Percentiles rank a stretch among this genome's conserved stretches.
phyloP scores from a whole-genome alignment of 2,113 vertebrate species.

The Stegostoma tigrinum region DNA sequence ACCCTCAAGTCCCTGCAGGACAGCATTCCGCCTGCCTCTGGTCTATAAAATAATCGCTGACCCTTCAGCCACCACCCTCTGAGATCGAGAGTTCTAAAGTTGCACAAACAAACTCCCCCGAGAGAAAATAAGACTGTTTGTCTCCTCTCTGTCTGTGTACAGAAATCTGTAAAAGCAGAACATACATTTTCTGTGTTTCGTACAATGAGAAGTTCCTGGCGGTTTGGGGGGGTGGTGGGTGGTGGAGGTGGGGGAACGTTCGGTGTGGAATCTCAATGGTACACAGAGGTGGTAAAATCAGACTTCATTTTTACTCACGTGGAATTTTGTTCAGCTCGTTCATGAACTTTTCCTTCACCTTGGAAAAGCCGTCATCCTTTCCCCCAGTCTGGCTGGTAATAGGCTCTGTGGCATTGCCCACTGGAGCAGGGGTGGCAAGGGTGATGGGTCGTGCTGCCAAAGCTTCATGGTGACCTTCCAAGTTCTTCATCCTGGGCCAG shows the following conservation, averaged over 20 bases:
- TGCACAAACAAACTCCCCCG: too few relatives aligned
- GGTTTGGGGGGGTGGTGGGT: too few relatives aligned
- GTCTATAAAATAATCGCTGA: background rate
- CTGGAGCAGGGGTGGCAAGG: slow-evolving; percentile 57
- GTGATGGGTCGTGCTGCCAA: slow-evolving; percentile 73
- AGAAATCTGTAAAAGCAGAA: background rate
- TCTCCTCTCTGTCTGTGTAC: background rate
- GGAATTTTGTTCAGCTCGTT: slow-evolving; percentile 97
- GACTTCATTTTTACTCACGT: slow-evolving; percentile 65
- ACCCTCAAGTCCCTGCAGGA: background rate
- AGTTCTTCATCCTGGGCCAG: slow-evolving; percentile 58
- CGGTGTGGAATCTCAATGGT: background rate
- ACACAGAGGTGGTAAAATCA: too few relatives aligned
- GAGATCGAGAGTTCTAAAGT: too few relatives aligned
- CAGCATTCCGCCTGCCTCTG: background rate
- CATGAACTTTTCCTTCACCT: slow-evolving; percentile 97
- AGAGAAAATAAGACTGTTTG: too few relatives aligned
- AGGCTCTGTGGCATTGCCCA: slow-evolving; percentile 73
- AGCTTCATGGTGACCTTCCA: slow-evolving; percentile 81
- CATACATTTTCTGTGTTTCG: background rate
- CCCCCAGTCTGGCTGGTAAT: slow-evolving; percentile 60
- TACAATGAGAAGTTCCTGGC: background rate
- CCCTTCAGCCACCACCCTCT: background rate
- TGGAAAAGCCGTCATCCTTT: slow-evolving; percentile 86
- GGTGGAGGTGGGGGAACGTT: too few relatives aligned